Evolutionary conservation across 2,888 invertebrate genomes (phyloP).

Genomic region (Bruchidius siliquastri): DNA sequence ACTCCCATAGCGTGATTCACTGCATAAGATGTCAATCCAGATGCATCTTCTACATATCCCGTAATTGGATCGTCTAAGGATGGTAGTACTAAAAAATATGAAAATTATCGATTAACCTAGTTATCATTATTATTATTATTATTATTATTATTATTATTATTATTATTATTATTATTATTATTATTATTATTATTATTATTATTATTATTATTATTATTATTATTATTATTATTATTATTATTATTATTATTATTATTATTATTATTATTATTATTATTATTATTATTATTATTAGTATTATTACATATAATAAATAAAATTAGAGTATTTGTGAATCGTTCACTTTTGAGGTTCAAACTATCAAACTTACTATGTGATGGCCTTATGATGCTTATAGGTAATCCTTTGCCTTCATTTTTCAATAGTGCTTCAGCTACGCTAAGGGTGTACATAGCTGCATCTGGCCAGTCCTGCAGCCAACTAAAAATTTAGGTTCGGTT

Average conservation of each 20-base stretch:
- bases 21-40: conserved; percentile 26
- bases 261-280: too few relatives aligned
- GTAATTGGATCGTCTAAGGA: conserved; percentile 35
- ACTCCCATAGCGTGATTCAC: conserved; percentile 27
- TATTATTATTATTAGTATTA: too few relatives aligned
- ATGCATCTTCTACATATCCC: conserved; percentile 54
- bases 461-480: conserved; percentile 56
- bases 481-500: conserved; percentile 35
- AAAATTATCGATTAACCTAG: too few relatives aligned
- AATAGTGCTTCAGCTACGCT: conserved; percentile 64
- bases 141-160: too few relatives aligned
- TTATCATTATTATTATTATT: too few relatives aligned
- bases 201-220: too few relatives aligned
- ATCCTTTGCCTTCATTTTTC: conserved; percentile 48
- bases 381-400: conserved; percentile 65
- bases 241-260: too few relatives aligned
- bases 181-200: too few relatives aligned
- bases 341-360: neutral
- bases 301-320: too few relatives aligned
- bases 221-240: too few relatives aligned
- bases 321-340: too few relatives aligned
- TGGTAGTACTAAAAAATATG: conserved; percentile 27
- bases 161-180: too few relatives aligned
- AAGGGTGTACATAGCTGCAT: conserved; percentile 72
- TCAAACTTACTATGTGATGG: conserved; percentile 56